Evolutionary conservation across 2,888 invertebrate species (phyloP), one percentile per base, ranked within the genome.

Genomic region (Eudasyphora cyanicolor): DNA sequence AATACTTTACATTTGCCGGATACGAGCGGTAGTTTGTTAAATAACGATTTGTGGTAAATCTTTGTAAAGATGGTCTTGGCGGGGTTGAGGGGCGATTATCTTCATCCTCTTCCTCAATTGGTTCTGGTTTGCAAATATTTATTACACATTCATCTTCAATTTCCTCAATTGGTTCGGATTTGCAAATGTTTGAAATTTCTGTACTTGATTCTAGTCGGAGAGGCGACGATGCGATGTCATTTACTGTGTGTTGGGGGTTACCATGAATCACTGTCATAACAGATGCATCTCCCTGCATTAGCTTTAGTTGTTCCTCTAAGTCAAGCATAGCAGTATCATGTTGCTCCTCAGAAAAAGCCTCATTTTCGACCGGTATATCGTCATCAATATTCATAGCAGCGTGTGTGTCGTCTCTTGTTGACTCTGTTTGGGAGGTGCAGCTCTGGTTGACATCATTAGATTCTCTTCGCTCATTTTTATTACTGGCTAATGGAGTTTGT

Each of bases 1-100:
- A 86, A 67, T 87, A 89, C 0, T 77, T 80, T 0, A 76, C 76
- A 73, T 74, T 80, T n/a, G n/a, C 0, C 17, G 86, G 82, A 74
- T 85, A 84, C 24, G 54, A 54, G 5, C 87, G 86, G 80, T 87
- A 88, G 8, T 42, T 8, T 21, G 67, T 24, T 24, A 42, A n/a
- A 4, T 3, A 1, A 4, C 10, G 17, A 45, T 7, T 45, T 45
- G 4, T 32, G 8, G 4, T 6, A 6, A n/a, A 2, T n/a, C n/a
- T n/a, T 45, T 19, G 27, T 10, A 29, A 45, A 2, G 45, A 24
- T 1, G 45, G 45, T 2, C n/a, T 49, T 10, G 81, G 49, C 2
- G 76, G 73, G 8, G 73, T 27, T 19, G 27, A 19, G n/a, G 45
- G 7, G 14, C 14, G 10, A 17, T 51, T 73, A 32, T 76, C 24